phyloP scores from a whole-genome alignment of 2,113 vertebrate genomes.

The Strix uralensis region DNA sequence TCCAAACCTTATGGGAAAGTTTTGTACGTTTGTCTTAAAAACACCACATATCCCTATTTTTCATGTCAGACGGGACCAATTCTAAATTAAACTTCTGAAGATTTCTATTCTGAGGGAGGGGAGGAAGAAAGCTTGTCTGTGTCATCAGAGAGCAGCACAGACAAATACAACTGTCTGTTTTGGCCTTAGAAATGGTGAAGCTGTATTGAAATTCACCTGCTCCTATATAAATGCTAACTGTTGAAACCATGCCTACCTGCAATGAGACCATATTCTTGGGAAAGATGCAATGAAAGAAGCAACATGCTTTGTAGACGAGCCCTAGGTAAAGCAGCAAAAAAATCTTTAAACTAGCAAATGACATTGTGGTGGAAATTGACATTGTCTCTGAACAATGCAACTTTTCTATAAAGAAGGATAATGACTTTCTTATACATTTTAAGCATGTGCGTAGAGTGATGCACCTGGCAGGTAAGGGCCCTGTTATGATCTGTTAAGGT shows the following conservation, averaged over 20 bases:
- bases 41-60: neutral
- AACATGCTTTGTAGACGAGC: neutral
- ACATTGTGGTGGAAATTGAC: neutral
- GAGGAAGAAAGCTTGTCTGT: neutral
- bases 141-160: neutral
- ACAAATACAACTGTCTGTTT: neutral
- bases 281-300: neutral
- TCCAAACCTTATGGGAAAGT: neutral
- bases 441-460: neutral
- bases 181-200: neutral
- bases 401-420: neutral
- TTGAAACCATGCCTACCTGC: neutral
- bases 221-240: neutral
- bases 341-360: neutral
- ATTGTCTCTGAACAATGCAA: neutral
- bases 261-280: neutral
- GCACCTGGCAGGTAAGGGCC: neutral
- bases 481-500: neutral
- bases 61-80: neutral
- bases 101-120: neutral
- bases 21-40: neutral
- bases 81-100: constrained; percentile 4
- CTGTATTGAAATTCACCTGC: neutral
- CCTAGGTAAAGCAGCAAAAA: neutral
- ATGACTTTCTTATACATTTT: neutral